Base-by-base conservation (phyloP, 2,113 vertebrate genomes). In the Callithrix jacchus region DNA sequence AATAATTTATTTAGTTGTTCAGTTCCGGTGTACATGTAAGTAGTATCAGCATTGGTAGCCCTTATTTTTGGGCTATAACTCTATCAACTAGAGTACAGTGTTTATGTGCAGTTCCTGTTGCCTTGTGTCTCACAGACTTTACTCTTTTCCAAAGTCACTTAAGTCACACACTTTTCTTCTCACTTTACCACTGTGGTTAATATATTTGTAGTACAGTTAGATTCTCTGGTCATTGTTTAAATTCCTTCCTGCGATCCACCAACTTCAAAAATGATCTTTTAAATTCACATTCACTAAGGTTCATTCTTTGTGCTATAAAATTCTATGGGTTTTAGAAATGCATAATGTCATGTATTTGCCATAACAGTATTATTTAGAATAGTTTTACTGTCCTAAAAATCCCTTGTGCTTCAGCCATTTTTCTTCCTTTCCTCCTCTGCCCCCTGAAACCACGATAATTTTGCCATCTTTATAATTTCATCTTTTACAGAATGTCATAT, bases 11-110 rank as follows among this genome's bases (percentile, higher is more conserved):
- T 6, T 64, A 40, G 45, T 10, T 64, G 64, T 32, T 85, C 5
- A 64, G 0, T 27, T n/a, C 27, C 14, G 30, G 16, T 4, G 13
- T n/a, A 16, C 30, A 0, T 25, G 9, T 12, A 2, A 10, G 17
- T 1, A 5, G 23, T 25, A 6, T 64, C 82, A 71, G 5, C 14
- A 3, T 32, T 42, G n/a, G 49, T 10, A 54, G 5, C 37, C 52
- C 45, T 7, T 11, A 45, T 9, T 30, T 40, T 11, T n/a, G 37
- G 81, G 20, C 68, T 68, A 30, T 14, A 30, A 18, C 47, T 52
- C 42, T 23, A 16, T 16, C 13, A 23, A 8, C 52, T 35, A 5
- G 4, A 17, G n/a, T 5, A 16, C 27, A 2, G 2, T n/a, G 70
- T 8, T 40, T 23, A 6, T 9, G 23, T 4, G 32, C 30, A 25